Percentiles rank a stretch among this genome's conserved stretches.
These are phyloP conservation scores for Pangasianodon gigas DNA, from an alignment of 2,113 vertebrate species.

Conservation along the genomic window DNA sequence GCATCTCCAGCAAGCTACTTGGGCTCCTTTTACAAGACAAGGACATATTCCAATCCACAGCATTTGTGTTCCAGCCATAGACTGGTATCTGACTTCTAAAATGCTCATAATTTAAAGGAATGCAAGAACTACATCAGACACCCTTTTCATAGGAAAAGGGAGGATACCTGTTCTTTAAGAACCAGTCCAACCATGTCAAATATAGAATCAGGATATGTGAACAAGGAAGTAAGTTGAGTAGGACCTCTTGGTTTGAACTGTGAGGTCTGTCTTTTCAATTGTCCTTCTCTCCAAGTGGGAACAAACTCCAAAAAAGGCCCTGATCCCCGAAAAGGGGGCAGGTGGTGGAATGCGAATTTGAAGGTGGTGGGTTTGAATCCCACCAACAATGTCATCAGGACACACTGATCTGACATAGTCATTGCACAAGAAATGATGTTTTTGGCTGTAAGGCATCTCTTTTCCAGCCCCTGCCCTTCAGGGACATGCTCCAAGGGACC, in stretches of 20 bases:
- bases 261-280: background rate
- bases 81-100: background rate
- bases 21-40: too few species aligned
- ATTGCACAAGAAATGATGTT: background rate
- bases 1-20: too few species aligned
- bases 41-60: background rate
- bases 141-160: background rate
- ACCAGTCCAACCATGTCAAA: background rate
- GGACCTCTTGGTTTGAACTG: background rate
- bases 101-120: background rate
- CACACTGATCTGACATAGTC: background rate
- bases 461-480: background rate
- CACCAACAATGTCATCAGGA: background rate
- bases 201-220: too few species aligned
- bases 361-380: background rate
- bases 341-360: background rate
- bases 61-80: background rate
- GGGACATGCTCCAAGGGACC: background rate
- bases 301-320: background rate
- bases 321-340: background rate
- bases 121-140: background rate
- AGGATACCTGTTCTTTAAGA: background rate
- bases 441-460: background rate
- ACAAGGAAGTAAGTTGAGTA: background rate
- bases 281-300: background rate